Evolutionary conservation across 2,797 vertebrate species (phyloP).

Genomic region (Lagocephalus sceleratus): DNA sequence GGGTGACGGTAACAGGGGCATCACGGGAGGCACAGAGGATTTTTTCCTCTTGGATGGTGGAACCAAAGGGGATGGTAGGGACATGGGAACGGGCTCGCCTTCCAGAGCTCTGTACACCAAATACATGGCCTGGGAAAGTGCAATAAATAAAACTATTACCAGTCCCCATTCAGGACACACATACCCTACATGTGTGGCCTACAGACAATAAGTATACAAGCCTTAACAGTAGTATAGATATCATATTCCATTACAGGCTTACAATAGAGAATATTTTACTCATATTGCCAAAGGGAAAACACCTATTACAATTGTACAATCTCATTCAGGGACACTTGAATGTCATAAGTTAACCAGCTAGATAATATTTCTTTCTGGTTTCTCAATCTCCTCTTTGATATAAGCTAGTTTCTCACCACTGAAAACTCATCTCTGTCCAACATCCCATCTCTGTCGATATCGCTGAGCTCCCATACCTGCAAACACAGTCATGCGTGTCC

Average conservation of each 20-base stretch:
- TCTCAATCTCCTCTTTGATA: neutral
- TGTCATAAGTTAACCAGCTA: slow-evolving; percentile 1
- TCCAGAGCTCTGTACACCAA: slow-evolving; percentile 97
- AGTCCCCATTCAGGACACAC: slow-evolving; percentile 11
- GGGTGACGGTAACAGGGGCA: slow-evolving; percentile 83
- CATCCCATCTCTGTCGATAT: slow-evolving; percentile 96
- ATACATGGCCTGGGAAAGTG: slow-evolving; percentile 88
- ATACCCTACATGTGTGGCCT: slow-evolving; percentile 12
- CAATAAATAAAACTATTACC: slow-evolving; percentile 34
- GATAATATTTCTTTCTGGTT: neutral
- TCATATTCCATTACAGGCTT: neutral
- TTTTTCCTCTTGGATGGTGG: slow-evolving; percentile 96
- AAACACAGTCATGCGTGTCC: slow-evolving; percentile 32
- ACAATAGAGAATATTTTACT: neutral
- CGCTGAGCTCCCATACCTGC: slow-evolving; percentile 97
- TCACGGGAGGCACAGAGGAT: slow-evolving; percentile 74
- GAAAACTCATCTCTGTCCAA: slow-evolving; percentile 97
- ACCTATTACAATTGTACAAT: too few species aligned
- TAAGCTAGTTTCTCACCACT: slow-evolving; percentile 80
- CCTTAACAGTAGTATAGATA: slow-evolving; percentile 2
- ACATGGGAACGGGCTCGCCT: slow-evolving; percentile 94
- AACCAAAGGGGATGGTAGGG: slow-evolving; percentile 87
- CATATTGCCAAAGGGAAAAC: too few species aligned
- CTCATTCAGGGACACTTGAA: neutral
- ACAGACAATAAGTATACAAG: slow-evolving; percentile 10